These are phyloP conservation scores for Dasyornis broadbenti DNA, from an alignment of 2,113 vertebrate genomes.

Conservation along the genomic window DNA sequence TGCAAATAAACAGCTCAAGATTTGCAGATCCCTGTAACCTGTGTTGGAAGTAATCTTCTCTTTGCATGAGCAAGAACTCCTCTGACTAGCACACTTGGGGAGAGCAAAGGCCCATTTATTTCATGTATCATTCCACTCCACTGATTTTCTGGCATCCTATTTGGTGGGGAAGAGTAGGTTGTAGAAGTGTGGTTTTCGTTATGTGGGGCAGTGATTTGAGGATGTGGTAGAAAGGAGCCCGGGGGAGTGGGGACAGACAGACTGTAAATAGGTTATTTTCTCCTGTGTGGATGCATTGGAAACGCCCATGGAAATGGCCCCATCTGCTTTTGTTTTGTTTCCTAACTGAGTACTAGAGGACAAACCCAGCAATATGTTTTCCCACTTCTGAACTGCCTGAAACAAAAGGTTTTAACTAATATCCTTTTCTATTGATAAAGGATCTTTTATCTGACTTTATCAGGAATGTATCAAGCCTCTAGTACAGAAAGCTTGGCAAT, in stretches of 20 bases:
- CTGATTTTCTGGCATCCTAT: neutral
- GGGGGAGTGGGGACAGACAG: rapidly evolving
- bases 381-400: neutral
- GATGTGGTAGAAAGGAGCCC: neutral
- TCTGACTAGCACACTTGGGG: neutral
- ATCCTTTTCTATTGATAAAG: neutral
- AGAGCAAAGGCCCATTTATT: neutral
- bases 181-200: neutral
- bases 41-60: neutral
- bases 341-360: neutral
- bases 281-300: neutral
- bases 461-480: neutral
- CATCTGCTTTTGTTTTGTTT: neutral
- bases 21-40: neutral
- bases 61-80: neutral
- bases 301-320: neutral
- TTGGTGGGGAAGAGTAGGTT: neutral
- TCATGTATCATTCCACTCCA: neutral
- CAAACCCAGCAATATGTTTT: neutral
- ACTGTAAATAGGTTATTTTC: neutral
- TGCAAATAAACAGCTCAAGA: neutral
- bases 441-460: neutral
- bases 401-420: neutral
- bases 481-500: neutral
- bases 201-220: neutral